phyloP scores from a whole-genome alignment of 2,797 vertebrate species.

The Hapalemur alaotrensis region DNA sequence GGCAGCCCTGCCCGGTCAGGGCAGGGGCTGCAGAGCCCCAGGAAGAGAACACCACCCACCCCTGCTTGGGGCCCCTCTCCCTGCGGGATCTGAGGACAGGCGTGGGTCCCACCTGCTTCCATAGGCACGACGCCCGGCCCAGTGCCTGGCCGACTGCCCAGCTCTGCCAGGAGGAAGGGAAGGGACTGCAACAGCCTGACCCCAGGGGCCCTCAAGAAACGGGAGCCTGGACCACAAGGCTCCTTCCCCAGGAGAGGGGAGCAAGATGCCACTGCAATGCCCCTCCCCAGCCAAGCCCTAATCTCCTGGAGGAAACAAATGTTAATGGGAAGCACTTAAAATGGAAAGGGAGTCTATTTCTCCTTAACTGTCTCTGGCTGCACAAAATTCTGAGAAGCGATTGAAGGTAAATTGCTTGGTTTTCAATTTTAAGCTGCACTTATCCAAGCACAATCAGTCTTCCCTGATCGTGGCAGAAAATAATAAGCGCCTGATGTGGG shows the following conservation, averaged over 20 bases:
- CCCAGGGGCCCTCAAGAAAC: neutral
- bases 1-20: rapidly evolving
- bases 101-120: neutral
- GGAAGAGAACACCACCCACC: neutral
- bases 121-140: neutral
- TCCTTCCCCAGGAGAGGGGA: neutral
- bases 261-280: rapidly evolving
- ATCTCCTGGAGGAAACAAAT: slow-evolving; percentile 51
- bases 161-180: neutral
- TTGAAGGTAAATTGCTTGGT: slow-evolving; percentile 78
- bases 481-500: slow-evolving; percentile 24
- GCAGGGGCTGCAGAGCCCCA: no score
- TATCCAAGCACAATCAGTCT: slow-evolving; percentile 72
- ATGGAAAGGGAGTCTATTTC: slow-evolving; percentile 59
- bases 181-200: neutral
- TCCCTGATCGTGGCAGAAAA: slow-evolving; percentile 39
- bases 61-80: neutral
- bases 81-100: neutral
- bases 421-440: slow-evolving; percentile 80
- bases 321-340: slow-evolving; percentile 64
- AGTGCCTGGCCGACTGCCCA: rapidly evolving
- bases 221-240: rapidly evolving
- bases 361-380: slow-evolving; percentile 70
- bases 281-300: slow-evolving; percentile 39
- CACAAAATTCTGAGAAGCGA: slow-evolving; percentile 67